Conservation (phyloP, 2,797 vertebrate genomes). For the Sebastes diploproa region DNA sequence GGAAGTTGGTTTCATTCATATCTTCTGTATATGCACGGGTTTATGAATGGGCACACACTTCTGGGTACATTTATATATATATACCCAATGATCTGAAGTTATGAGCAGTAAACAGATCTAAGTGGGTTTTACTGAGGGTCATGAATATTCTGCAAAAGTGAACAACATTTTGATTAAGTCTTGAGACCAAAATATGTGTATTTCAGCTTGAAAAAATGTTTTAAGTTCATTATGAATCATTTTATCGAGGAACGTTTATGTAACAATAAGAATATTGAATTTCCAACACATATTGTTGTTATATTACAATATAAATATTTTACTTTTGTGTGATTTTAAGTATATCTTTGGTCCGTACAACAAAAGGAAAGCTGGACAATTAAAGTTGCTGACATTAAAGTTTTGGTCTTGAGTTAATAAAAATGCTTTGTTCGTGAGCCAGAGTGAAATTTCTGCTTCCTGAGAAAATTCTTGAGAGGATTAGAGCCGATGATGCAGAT, state of each 20-base stretch:
- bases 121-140: background rate
- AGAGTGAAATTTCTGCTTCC: background rate
- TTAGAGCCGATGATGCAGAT: constrained; percentile 9
- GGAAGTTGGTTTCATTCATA: background rate
- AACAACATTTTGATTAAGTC: background rate
- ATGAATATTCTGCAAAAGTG: background rate
- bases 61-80: background rate
- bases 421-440: background rate
- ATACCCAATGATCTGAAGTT: background rate
- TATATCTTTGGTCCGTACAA: background rate
- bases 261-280: background rate
- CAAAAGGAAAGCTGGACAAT: background rate
- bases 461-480: constrained; percentile 15
- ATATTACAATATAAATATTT: background rate
- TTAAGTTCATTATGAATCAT: background rate
- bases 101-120: background rate
- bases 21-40: background rate
- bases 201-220: background rate
- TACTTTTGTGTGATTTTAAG: background rate
- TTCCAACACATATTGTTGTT: background rate
- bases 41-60: background rate
- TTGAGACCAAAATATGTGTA: background rate
- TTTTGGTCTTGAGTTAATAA: background rate
- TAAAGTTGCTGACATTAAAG: background rate
- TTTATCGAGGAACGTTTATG: background rate